Conservation (phyloP, 2,797 vertebrate species). For the Philypnodon macrostomus region DNA sequence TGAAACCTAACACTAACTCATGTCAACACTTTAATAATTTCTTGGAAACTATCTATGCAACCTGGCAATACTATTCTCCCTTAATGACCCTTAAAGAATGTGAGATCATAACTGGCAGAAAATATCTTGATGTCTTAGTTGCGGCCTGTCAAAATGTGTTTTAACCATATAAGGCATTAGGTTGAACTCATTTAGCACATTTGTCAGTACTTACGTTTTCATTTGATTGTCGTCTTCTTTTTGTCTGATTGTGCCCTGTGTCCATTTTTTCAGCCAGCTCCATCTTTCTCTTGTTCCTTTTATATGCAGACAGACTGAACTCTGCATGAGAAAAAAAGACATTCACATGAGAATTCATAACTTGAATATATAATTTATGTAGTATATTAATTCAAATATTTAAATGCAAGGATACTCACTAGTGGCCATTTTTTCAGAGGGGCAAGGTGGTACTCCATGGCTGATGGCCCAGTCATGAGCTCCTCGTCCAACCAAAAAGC, state of each 20-base stretch:
- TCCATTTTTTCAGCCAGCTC: conserved; percentile 95
- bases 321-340: conserved; percentile 73
- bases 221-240: conserved; percentile 93
- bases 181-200: conserved; percentile 10
- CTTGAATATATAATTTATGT: no score
- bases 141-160: background rate
- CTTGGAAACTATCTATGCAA: conserved; percentile 23
- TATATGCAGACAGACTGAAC: conserved; percentile 97
- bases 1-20: conserved; percentile 33
- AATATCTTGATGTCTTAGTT: conserved; percentile 10
- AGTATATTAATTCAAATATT: no score
- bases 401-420: conserved; percentile 83
- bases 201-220: conserved; percentile 83
- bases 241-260: conserved; percentile 86
- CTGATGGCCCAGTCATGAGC: conserved; percentile 95
- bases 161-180: background rate
- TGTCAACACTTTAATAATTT: conserved; percentile 37
- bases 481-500: conserved; percentile 96
- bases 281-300: conserved; percentile 98
- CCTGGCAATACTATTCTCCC: conserved; percentile 16
- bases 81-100: conserved; percentile 21
- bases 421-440: conserved; percentile 94
- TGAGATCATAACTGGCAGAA: conserved; percentile 30
- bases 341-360: no score
- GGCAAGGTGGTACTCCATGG: conserved; percentile 93